These are phyloP conservation scores for Danionella cerebrum DNA, from an alignment of 2,113 vertebrate genomes.

Conservation along the genomic window DNA sequence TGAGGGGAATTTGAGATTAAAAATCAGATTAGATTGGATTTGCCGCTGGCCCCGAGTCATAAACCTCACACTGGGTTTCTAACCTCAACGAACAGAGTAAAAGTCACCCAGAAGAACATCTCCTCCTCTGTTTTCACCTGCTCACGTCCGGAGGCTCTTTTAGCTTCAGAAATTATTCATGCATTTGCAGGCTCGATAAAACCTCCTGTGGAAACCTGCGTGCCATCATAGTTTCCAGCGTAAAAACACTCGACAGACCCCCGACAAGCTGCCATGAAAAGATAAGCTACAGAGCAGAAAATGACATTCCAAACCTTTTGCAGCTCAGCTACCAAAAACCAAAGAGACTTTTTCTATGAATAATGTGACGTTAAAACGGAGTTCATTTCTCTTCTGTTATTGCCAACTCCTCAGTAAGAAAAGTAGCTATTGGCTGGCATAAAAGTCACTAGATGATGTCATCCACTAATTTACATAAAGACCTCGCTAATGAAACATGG, in stretches of 20 bases:
- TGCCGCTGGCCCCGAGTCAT: neutral
- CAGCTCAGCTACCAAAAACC: neutral
- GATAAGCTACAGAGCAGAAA: neutral
- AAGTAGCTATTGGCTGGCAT: too few relatives aligned
- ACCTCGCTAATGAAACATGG: too few relatives aligned
- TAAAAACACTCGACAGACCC: conserved; percentile 31
- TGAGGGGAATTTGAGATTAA: conserved; percentile 3
- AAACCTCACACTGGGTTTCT: conserved; percentile 17
- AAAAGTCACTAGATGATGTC: too few relatives aligned
- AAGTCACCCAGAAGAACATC: conserved; percentile 40
- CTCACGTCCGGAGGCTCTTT: conserved; percentile 50
- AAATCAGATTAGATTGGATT: neutral
- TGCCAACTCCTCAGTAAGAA: too few relatives aligned
- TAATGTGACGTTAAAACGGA: too few relatives aligned
- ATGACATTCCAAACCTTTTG: neutral
- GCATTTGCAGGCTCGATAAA: conserved; percentile 54
- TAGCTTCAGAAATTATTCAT: conserved; percentile 56
- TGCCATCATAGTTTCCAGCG: conserved; percentile 46
- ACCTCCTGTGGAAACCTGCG: conserved; percentile 48
- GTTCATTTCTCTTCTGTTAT: too few relatives aligned
- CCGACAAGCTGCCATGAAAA: neutral
- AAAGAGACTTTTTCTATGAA: too few relatives aligned
- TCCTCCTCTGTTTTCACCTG: conserved; percentile 30
- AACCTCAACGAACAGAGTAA: conserved; percentile 39
- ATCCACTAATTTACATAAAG: too few relatives aligned